Base-by-base conservation (phyloP, 1,140 invertebrate species). In the Hyles euphorbiae region DNA sequence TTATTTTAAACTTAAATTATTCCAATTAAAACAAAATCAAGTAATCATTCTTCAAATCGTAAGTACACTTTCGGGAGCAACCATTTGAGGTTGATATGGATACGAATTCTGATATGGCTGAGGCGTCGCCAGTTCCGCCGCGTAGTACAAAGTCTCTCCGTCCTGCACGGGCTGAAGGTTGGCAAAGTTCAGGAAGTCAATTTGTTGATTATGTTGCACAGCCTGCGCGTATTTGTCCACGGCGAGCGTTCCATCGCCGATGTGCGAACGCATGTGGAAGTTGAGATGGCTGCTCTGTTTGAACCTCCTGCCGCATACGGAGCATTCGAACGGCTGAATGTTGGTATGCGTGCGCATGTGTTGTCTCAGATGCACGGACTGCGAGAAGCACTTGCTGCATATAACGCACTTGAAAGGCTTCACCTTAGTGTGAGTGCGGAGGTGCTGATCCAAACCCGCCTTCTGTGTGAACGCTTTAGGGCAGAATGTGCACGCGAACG, bases 391-490 rank as follows among this genome's bases (percentile, higher is more conserved):
- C 67, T 93, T 94, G 34, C 90, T 90, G 72, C 94, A 95, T 50
- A 94, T 91, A 46, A 92, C 90, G 75, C 94, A 95, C 61, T 91
- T 90, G 74, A 92, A 94, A 0, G 93, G 93, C 55, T 92, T 91
- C 6, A 87, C 68, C 58, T 93, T 93, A 0, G 93, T 93, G 66
- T 94, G 93, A 0, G 91, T 93, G 53, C 91, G 89, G 63, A 93
- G 89, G 70, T 95, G 94, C 50, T 92, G 91, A 70, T 91, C 90
- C 0, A 92, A 68, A 0, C 87, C 87, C 0, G 83, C 81, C 67
- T 95, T 95, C 78, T 96, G 97, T 8, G 96, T 95, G 81, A 98
- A 98, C 1, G 94, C 92, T 68, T 97, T 96, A 0, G 93, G 91
- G 76, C 97, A 98, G 3, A 96, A 89, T 1, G 92, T 93, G 74